These are phyloP conservation scores for Isichthys henryi DNA, from an alignment of 2,113 vertebrate genomes.

Conservation along the genomic window DNA sequence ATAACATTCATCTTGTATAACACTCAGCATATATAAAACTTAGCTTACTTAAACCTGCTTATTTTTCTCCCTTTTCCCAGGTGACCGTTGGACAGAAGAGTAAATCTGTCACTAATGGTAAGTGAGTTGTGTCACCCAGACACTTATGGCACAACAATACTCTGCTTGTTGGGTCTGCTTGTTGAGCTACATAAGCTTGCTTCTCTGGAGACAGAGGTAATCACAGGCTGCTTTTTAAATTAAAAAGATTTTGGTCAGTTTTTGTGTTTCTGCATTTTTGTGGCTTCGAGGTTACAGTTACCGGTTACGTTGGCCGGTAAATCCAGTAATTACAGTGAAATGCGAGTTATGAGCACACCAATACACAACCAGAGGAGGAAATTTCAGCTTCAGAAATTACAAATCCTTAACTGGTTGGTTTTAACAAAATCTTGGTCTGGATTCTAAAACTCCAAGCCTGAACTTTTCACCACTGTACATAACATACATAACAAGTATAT, in stretches of 20 bases:
- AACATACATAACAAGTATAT: background rate
- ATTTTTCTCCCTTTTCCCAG: conserved; percentile 41
- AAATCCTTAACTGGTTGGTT: background rate
- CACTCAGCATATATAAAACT: background rate
- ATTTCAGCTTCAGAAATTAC: background rate
- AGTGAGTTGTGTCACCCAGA: conserved; percentile 42
- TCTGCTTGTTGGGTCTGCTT: background rate
- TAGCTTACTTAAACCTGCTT: background rate
- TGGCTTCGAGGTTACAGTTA: background rate
- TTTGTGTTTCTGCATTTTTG: background rate
- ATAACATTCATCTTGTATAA: background rate
- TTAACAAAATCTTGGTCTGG: too few species aligned
- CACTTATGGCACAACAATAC: background rate
- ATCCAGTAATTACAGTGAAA: background rate
- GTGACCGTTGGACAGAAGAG: conserved; percentile 61
- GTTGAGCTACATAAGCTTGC: background rate
- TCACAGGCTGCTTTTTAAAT: background rate
- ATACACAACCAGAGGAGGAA: background rate
- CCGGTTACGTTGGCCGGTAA: too few species aligned
- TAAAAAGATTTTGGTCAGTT: background rate
- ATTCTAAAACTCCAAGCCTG: too few species aligned
- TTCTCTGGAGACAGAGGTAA: background rate
- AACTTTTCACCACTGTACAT: too few species aligned
- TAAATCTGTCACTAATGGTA: conserved; percentile 76
- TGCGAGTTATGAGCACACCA: background rate